These are phyloP conservation scores for Mormyrops attenuatus DNA, from an alignment of 2,797 vertebrate species.

Conservation along the genomic window DNA sequence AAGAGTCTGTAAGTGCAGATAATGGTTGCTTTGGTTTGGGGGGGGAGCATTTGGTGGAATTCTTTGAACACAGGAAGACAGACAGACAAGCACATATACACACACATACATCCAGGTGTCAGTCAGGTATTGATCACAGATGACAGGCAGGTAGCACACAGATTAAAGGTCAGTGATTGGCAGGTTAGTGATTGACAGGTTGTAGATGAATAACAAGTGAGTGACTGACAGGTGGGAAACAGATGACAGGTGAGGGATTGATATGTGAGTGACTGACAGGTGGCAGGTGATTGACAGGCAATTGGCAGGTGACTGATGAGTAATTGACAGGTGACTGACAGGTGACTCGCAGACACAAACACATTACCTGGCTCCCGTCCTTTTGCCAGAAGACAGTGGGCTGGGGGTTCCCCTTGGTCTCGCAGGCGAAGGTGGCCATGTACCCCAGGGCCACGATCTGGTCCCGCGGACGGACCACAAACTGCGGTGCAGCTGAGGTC, in stretches of 20 bases:
- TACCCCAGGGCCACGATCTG: conserved; percentile 75
- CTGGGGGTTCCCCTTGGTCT: conserved; percentile 98
- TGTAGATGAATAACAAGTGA: not conserved
- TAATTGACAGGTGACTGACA: not conserved
- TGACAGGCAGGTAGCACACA: not conserved
- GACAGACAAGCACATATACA: not conserved
- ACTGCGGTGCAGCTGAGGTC: conserved; percentile 84
- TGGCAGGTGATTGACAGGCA: not conserved
- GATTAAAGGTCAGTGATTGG: not conserved
- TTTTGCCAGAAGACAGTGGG: conserved; percentile 99
- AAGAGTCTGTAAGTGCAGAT: not conserved
- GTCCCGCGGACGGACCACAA: conserved; percentile 85
- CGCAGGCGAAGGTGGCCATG: conserved; percentile 89
- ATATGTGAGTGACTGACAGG: not conserved
- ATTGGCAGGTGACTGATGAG: not conserved
- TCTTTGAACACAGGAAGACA: not conserved
- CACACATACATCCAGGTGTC: not conserved
- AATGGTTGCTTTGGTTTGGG: not conserved
- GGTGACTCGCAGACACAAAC: not conserved
- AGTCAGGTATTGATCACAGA: not conserved
- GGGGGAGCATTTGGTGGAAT: not conserved
- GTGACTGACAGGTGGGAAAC: not conserved
- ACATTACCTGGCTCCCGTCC: conserved; percentile 90
- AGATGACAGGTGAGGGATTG: not conserved
- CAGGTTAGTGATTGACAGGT: not conserved